Percentiles rank a stretch among this genome's conserved stretches.
phyloP scores from a whole-genome alignment of 2,888 invertebrate species.

The Macrophya annulata region DNA sequence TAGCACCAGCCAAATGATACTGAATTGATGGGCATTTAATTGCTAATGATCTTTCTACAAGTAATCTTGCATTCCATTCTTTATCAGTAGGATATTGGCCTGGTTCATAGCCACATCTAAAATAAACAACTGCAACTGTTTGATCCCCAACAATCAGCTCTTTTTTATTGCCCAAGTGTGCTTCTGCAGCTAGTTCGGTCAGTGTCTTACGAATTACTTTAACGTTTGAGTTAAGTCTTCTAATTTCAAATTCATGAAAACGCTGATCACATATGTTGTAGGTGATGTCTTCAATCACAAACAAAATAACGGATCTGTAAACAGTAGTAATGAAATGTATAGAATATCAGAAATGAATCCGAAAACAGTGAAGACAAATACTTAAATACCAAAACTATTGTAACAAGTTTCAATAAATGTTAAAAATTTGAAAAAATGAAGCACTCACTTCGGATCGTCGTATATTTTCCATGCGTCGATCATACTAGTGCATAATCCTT shows the following conservation, averaged over 20 bases:
- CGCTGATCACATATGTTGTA: constrained; percentile 97
- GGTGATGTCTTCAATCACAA: constrained; percentile 93
- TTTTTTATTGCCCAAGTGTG: constrained; percentile 83
- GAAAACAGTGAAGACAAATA: constrained; percentile 52
- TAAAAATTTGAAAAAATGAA: not conserved
- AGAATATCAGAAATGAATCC: constrained; percentile 26
- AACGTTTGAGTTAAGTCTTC: constrained; percentile 86
- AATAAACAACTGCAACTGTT: constrained; percentile 94
- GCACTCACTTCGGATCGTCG: constrained; percentile 81
- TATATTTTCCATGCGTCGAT: constrained; percentile 94
- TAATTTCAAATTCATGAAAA: constrained; percentile 94
- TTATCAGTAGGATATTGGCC: constrained; percentile 88
- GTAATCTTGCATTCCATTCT: constrained; percentile 93
- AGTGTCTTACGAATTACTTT: constrained; percentile 89
- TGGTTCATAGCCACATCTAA: constrained; percentile 94
- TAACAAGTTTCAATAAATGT: no score
- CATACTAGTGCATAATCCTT: constrained; percentile 91
- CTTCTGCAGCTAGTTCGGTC: constrained; percentile 85
- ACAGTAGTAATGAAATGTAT: constrained; percentile 54
- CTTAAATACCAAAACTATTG: not conserved
- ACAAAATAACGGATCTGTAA: constrained; percentile 87
- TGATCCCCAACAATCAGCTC: constrained; percentile 85
- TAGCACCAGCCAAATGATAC: constrained; percentile 95
- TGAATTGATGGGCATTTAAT: constrained; percentile 97
- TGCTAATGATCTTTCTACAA: constrained; percentile 92